Base-by-base conservation (phyloP, 2,113 vertebrate species). In the Rhegmatorhina hoffmannsi region DNA sequence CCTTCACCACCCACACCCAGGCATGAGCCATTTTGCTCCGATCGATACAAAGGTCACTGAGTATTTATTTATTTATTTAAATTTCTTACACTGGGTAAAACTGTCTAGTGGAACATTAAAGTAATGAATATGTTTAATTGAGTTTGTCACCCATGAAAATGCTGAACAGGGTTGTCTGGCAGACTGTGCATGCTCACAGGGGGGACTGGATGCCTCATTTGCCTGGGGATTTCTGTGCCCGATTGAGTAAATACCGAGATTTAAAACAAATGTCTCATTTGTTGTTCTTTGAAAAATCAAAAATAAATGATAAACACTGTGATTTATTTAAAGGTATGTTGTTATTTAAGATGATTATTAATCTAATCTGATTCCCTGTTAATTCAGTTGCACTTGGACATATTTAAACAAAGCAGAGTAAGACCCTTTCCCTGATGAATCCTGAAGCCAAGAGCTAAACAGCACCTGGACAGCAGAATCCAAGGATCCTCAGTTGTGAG, bases 91-190 rank as follows among this genome's bases (percentile, higher is more conserved):
- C 87, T 18, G 96, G 97, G 92, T 97, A 92, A 91, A 97, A 97
- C 96, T 97, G 94, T 92, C 97, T 97, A 33, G 92, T 93, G 96
- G 94, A 97, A 97, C 97, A 98, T 98, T 98, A 98, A 97, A 97
- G 97, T 97, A 98, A 98, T 98, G 97, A 97, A 97, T 98, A 97
- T 97, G 92, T 97, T 98, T 98, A 98, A 98, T 98, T 98, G 98
- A 98, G 96, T 98, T 98, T 98, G 97, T 98, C 97, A 98, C 94
- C 97, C 97, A 96, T 97, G 97, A 97, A 98, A 97, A 97, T 93
- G 77, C 89, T 92, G 96, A 97, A 62, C 90, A 84, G 92, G 91
- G 78, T 90, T 84, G 85, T 93, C n/a, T 84, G 84, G 78, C 96
- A 89, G 53, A 60, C 93, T 79, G 60, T 81, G 85, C 13, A 14